These are phyloP conservation scores for Heterodera schachtii DNA, from an alignment of 1,140 invertebrate genomes.

Conservation along the genomic window DNA sequence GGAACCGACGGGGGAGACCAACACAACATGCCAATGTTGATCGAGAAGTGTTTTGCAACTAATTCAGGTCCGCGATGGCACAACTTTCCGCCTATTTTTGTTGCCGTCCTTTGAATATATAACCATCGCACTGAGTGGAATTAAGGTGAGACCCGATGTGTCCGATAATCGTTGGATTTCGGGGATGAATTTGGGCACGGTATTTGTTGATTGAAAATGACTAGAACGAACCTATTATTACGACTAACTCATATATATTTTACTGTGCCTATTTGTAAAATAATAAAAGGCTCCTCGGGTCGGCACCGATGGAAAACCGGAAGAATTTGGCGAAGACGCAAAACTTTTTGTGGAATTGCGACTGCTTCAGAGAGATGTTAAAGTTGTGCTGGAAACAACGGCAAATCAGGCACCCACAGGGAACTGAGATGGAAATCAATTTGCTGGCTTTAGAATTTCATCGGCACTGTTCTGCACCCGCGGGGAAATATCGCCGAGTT, in stretches of 20 bases:
- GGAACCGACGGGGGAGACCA: no score
- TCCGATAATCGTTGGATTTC: not conserved
- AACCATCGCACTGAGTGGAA: conserved; percentile 90
- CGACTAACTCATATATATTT: no score
- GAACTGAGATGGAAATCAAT: not conserved
- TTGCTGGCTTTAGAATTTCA: conserved; percentile 72
- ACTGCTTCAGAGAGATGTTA: conserved; percentile 87
- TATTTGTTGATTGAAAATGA: conserved; percentile 30
- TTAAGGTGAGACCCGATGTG: conserved; percentile 69
- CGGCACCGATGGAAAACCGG: conserved; percentile 73
- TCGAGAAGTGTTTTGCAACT: conserved; percentile 73
- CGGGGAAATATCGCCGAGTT: conserved; percentile 91
- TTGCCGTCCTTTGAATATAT: conserved; percentile 83
- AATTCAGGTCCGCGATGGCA: conserved; percentile 93
- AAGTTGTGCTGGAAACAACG: conserved; percentile 85
- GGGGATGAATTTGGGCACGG: not conserved
- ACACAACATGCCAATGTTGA: conserved; percentile 71
- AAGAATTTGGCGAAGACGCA: conserved; percentile 78
- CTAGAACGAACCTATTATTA: conserved; percentile 68
- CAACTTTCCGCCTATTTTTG: conserved; percentile 85
- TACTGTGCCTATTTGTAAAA: not conserved
- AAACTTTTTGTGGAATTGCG: conserved; percentile 87
- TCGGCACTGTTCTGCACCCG: conserved; percentile 91
- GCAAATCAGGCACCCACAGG: conserved; percentile 73
- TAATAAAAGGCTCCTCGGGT: conserved; percentile 68